phyloP scores from a whole-genome alignment of 2,113 vertebrate genomes.

The Delphinus delphis region DNA sequence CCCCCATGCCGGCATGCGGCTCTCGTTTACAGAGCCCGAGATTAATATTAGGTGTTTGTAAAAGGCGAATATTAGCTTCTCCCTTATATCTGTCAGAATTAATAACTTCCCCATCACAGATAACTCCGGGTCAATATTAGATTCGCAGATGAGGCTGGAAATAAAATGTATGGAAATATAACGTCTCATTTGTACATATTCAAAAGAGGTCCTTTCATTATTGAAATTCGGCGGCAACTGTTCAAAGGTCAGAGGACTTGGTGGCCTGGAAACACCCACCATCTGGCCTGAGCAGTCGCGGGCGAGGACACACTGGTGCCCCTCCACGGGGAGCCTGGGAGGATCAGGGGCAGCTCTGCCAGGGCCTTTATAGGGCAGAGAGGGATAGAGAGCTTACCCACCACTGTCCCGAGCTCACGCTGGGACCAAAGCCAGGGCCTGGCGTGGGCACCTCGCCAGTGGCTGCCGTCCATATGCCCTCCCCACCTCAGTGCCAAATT shows the following conservation, averaged over 20 bases:
- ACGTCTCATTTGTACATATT: constrained; percentile 86
- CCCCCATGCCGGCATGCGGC: constrained; percentile 78
- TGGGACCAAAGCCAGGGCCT: constrained; percentile 57
- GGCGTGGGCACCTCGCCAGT: constrained; percentile 41
- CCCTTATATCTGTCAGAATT: constrained; percentile 90
- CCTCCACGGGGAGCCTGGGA: constrained; percentile 52
- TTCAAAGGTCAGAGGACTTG: constrained; percentile 85
- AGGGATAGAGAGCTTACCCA: constrained; percentile 52
- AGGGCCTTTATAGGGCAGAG: constrained; percentile 70
- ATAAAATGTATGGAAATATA: constrained; percentile 89
- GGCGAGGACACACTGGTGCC: constrained; percentile 76
- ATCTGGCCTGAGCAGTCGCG: constrained; percentile 76
- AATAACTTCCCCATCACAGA: constrained; percentile 90
- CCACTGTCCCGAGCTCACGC: neutral
- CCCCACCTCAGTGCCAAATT: constrained; percentile 5
- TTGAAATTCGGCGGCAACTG: constrained; percentile 81
- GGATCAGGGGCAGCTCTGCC: constrained; percentile 17
- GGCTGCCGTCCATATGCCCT: constrained; percentile 54
- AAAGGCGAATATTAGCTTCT: constrained; percentile 90
- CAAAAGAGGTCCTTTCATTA: constrained; percentile 81
- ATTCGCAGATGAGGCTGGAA: constrained; percentile 87
- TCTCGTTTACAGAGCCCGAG: constrained; percentile 85
- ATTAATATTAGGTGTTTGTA: constrained; percentile 90
- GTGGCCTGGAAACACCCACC: constrained; percentile 78
- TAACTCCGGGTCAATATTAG: constrained; percentile 89